These are phyloP conservation scores for Dromas ardeola DNA, from an alignment of 2,113 vertebrate genomes.

Conservation along the genomic window DNA sequence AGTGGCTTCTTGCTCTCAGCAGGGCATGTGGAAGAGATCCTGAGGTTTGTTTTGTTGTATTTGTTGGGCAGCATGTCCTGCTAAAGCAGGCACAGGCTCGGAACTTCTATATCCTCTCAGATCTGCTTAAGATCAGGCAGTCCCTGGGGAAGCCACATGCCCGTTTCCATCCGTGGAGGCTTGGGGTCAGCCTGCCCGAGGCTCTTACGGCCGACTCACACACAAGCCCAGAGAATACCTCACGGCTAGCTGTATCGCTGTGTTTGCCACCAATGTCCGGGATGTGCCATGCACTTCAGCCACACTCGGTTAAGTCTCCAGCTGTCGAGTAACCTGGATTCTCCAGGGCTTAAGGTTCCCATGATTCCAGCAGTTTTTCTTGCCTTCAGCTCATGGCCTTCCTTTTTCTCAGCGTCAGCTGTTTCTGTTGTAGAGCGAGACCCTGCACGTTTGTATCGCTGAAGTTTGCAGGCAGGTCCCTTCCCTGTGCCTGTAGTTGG, in stretches of 20 bases:
- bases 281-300: neutral
- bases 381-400: neutral
- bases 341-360: neutral
- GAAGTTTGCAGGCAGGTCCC: neutral
- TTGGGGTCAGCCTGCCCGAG: neutral
- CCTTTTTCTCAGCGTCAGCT: neutral
- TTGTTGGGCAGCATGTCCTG: neutral
- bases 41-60: neutral
- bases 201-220: rapidly evolving
- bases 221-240: neutral
- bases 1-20: neutral
- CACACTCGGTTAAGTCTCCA: neutral
- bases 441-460: neutral
- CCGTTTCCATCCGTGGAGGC: neutral
- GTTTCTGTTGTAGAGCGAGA: neutral
- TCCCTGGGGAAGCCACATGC: rapidly evolving
- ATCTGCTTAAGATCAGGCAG: neutral
- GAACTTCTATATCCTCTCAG: neutral
- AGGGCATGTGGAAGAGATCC: neutral
- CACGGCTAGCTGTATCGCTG: neutral
- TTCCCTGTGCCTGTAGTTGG: neutral
- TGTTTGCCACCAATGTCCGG: neutral
- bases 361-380: neutral
- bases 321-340: neutral
- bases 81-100: neutral